phyloP scores from a whole-genome alignment of 2,888 invertebrate species.

The Diloba caeruleocephala region DNA sequence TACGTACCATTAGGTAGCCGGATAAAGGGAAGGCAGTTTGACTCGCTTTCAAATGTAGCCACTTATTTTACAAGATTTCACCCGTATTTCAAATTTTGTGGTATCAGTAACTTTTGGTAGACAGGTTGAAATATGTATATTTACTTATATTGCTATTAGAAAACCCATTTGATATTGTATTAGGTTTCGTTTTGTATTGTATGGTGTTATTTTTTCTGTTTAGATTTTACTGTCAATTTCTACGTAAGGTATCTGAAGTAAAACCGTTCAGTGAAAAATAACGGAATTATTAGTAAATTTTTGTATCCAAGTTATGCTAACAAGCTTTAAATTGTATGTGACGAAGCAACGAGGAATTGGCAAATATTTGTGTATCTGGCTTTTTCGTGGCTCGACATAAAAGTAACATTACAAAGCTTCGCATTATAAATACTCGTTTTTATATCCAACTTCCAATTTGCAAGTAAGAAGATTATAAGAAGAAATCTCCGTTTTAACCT shows the following conservation, averaged over 20 bases:
- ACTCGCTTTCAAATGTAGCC: slow-evolving; percentile 59
- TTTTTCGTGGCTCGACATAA: slow-evolving; percentile 26
- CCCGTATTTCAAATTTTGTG: slow-evolving; percentile 40
- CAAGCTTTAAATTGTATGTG: slow-evolving; percentile 29
- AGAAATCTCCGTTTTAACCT: slow-evolving; percentile 60
- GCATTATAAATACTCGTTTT: slow-evolving; percentile 44
- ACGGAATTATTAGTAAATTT: slow-evolving; percentile 24
- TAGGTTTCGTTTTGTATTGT: too few species aligned
- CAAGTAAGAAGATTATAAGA: slow-evolving; percentile 52
- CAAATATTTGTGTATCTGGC: slow-evolving; percentile 44
- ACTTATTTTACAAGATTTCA: slow-evolving; percentile 59
- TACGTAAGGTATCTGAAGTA: too few species aligned
- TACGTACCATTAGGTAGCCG: slow-evolving; percentile 68
- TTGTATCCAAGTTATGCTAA: slow-evolving; percentile 25
- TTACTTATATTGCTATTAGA: neutral
- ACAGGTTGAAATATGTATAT: slow-evolving; percentile 10
- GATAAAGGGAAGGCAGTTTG: slow-evolving; percentile 61
- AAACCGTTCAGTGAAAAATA: slow-evolving; percentile 7
- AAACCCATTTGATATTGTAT: neutral
- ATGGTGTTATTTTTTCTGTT: too few species aligned
- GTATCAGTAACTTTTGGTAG: slow-evolving; percentile 17
- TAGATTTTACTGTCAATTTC: too few species aligned
- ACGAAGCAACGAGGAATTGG: slow-evolving; percentile 25
- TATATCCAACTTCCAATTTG: slow-evolving; percentile 54
- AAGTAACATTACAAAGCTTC: slow-evolving; percentile 35